Evolutionary conservation across 2,888 invertebrate species (phyloP).

Genomic region (Volucella zonaria): DNA sequence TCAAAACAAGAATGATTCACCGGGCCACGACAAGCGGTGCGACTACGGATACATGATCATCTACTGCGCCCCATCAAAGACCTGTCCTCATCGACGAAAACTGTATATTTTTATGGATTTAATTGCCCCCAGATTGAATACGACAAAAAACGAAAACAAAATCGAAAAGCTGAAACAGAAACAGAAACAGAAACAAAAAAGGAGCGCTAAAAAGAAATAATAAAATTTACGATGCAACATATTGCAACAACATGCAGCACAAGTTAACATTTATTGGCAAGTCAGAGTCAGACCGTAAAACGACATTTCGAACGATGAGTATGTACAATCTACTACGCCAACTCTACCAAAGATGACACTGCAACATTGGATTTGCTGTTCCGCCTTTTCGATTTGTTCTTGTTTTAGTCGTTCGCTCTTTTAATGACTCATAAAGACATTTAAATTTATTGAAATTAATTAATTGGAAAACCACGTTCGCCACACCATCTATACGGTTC

Average conservation of each 20-base stretch:
- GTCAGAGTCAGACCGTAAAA: constrained; percentile 27
- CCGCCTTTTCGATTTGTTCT: background rate
- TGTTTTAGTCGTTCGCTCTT: background rate
- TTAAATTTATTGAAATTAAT: constrained; percentile 64
- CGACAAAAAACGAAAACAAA: constrained; percentile 19
- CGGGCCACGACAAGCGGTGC: background rate
- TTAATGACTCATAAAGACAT: constrained; percentile 67
- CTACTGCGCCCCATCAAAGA: background rate
- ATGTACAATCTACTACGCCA: background rate
- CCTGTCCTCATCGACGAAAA: constrained; percentile 47
- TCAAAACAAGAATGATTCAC: constrained; percentile 48
- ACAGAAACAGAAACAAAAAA: background rate
- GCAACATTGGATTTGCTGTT: no score
- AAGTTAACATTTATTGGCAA: constrained; percentile 43
- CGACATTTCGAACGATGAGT: constrained; percentile 9
- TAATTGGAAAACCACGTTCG: constrained; percentile 43
- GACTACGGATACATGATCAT: constrained; percentile 13
- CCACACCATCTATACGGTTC: background rate
- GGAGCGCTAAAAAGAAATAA: constrained; percentile 3
- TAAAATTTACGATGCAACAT: constrained; percentile 64
- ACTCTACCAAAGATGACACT: background rate
- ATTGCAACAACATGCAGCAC: constrained; percentile 61
- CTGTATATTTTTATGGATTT: constrained; percentile 68
- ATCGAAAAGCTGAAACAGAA: background rate
- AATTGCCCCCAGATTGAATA: constrained; percentile 67